phyloP scores from a whole-genome alignment of 2,888 invertebrate species.

The Leptura quadrifasciata region DNA sequence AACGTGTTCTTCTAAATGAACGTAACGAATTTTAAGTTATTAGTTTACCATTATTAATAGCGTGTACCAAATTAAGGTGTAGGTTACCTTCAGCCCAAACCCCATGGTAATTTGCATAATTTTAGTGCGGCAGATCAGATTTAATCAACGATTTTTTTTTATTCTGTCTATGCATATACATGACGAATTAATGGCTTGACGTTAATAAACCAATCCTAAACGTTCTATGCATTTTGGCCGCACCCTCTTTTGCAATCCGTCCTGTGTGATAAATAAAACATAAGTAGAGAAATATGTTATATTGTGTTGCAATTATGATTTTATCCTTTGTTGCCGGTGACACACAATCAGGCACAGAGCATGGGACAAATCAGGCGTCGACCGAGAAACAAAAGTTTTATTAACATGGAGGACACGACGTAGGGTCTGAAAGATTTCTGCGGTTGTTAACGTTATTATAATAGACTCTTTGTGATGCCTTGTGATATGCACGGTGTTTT shows the following conservation, averaged over 20 bases:
- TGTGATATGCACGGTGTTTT: no score
- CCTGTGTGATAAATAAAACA: conserved; percentile 60
- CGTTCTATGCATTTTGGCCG: conserved; percentile 56
- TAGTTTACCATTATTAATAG: background rate
- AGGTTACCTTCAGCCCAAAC: conserved; percentile 24
- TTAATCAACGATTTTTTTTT: conserved; percentile 31
- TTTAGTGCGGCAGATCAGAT: conserved; percentile 41
- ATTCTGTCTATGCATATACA: conserved; percentile 45
- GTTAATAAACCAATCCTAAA: conserved; percentile 39
- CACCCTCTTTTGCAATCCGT: conserved; percentile 58
- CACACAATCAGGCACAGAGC: conserved; percentile 13
- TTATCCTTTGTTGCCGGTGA: conserved; percentile 50
- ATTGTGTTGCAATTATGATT: conserved; percentile 57
- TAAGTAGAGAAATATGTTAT: conserved; percentile 56
- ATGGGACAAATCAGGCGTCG: background rate
- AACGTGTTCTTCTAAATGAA: no score
- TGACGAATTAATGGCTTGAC: conserved; percentile 45
- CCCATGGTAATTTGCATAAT: conserved; percentile 42
- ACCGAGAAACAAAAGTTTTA: conserved; percentile 10
- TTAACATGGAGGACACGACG: background rate
- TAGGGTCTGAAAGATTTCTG: background rate
- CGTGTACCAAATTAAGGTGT: conserved; percentile 26
- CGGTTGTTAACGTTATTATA: background rate
- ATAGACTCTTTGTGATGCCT: background rate
- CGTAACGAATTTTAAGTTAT: background rate